phyloP scores from a whole-genome alignment of 2,797 vertebrate species.

The Sebastes nivosus region DNA sequence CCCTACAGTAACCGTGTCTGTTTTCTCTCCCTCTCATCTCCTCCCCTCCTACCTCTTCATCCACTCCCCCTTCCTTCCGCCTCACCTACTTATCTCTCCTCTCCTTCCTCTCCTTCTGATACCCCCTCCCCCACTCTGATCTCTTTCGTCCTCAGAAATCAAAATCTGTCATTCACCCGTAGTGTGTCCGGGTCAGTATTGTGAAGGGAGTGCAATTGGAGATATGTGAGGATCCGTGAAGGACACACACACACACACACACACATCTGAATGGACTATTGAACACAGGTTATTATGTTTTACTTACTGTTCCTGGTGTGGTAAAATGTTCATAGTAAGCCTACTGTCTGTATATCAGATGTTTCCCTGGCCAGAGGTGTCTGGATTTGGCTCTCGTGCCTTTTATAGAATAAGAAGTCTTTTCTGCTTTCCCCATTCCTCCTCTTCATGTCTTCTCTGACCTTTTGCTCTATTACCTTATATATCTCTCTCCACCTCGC shows the following conservation, averaged over 20 bases:
- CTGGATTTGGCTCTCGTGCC: neutral
- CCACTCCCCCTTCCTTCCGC: slow-evolving; percentile 9
- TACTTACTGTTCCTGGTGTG: neutral
- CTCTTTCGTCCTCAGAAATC: slow-evolving; percentile 42
- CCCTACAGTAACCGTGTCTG: slow-evolving; percentile 53
- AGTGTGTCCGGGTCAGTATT: slow-evolving; percentile 26
- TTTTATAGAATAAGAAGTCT: slow-evolving; percentile 2
- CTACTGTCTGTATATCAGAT: neutral
- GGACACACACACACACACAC: neutral
- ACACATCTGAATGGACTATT: neutral
- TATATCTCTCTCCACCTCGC: slow-evolving; percentile 12
- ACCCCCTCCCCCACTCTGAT: neutral
- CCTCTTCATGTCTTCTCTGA: slow-evolving; percentile 44
- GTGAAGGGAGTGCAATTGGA: slow-evolving; percentile 14
- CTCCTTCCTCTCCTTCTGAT: neutral
- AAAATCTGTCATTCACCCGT: slow-evolving; percentile 41
- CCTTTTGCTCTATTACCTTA: slow-evolving; percentile 52
- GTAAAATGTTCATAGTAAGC: neutral
- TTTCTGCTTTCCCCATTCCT: slow-evolving; percentile 3
- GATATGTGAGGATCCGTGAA: neutral
- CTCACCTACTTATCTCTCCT: slow-evolving; percentile 31
- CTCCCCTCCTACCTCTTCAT: slow-evolving; percentile 20
- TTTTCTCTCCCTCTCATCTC: slow-evolving; percentile 26
- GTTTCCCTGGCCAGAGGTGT: neutral
- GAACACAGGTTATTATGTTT: neutral